Evolutionary conservation across 2,797 vertebrate species (phyloP).

Genomic region (Pempheris klunzingeri): DNA sequence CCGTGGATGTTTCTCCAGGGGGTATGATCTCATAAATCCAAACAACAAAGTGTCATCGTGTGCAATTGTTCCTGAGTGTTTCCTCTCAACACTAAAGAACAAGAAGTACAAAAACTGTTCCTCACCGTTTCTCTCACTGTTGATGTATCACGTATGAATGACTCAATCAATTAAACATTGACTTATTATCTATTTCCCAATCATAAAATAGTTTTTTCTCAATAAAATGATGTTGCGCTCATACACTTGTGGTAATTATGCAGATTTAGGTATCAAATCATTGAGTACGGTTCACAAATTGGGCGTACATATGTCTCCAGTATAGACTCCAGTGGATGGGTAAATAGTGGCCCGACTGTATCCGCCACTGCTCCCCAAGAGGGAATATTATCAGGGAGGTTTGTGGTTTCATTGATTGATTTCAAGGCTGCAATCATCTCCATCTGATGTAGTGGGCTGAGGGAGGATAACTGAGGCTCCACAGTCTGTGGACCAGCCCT

Average conservation of each 20-base stretch:
- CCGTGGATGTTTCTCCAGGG: constrained; percentile 69
- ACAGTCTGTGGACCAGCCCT: constrained; percentile 45
- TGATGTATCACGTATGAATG: background rate
- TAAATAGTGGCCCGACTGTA: constrained; percentile 68
- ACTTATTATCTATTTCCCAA: background rate
- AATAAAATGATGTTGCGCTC: background rate
- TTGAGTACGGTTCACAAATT: constrained; percentile 8
- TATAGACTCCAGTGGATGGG: constrained; percentile 46
- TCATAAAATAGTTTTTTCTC: background rate
- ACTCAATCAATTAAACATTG: background rate
- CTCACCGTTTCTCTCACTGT: background rate
- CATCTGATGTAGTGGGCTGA: constrained; percentile 84
- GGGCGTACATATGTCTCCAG: constrained; percentile 34
- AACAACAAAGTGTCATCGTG: constrained; percentile 55
- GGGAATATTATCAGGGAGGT: constrained; percentile 85
- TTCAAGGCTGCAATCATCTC: constrained; percentile 82
- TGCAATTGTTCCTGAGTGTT: constrained; percentile 40
- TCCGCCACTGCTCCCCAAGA: constrained; percentile 71
- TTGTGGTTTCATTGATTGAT: constrained; percentile 88
- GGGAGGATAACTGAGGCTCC: constrained; percentile 69
- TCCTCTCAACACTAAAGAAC: constrained; percentile 30
- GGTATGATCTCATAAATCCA: constrained; percentile 60
- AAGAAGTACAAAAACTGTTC: constrained; percentile 8
- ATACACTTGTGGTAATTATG: constrained; percentile 19
- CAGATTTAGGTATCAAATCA: constrained; percentile 29